Conservation (phyloP, 2,797 vertebrate genomes). For the Anisognathus igniventris region DNA sequence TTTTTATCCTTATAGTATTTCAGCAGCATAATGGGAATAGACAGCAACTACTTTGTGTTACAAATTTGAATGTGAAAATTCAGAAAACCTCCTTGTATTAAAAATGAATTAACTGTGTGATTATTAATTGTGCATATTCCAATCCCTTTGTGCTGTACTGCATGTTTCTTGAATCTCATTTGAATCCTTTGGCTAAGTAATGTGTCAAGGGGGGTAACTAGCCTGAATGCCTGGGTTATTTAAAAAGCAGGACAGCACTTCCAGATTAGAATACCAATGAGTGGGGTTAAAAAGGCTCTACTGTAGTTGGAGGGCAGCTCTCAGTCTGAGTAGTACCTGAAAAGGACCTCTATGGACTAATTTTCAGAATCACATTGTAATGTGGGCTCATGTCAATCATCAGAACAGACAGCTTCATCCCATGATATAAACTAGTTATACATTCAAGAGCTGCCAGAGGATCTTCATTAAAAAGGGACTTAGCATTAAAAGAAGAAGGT, state of each 20-base stretch:
- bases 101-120: conserved; percentile 99
- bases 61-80: conserved; percentile 84
- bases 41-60: conserved; percentile 75
- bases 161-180: conserved; percentile 98
- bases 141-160: conserved; percentile 96
- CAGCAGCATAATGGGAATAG: conserved; percentile 71
- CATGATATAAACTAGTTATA: conserved; percentile 98
- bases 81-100: conserved; percentile 84
- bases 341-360: conserved; percentile 99
- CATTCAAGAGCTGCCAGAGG: conserved; percentile 88
- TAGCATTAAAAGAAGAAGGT: conserved; percentile 79
- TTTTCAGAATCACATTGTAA: conserved; percentile 99
- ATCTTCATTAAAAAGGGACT: conserved; percentile 87
- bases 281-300: conserved; percentile 99
- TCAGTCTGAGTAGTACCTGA: conserved; percentile 94
- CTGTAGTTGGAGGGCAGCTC: conserved; percentile 95
- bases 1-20: conserved; percentile 61
- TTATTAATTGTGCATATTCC: conserved; percentile 99
- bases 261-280: conserved; percentile 99
- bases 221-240: conserved; percentile 96
- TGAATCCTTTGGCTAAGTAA: conserved; percentile 95
- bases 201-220: conserved; percentile 92
- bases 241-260: conserved; percentile 95
- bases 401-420: conserved; percentile 99
- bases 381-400: conserved; percentile 99